These are phyloP conservation scores for Caenorhabditis zanzibari DNA, from an alignment of 2,888 invertebrate species.

Conservation along the genomic window DNA sequence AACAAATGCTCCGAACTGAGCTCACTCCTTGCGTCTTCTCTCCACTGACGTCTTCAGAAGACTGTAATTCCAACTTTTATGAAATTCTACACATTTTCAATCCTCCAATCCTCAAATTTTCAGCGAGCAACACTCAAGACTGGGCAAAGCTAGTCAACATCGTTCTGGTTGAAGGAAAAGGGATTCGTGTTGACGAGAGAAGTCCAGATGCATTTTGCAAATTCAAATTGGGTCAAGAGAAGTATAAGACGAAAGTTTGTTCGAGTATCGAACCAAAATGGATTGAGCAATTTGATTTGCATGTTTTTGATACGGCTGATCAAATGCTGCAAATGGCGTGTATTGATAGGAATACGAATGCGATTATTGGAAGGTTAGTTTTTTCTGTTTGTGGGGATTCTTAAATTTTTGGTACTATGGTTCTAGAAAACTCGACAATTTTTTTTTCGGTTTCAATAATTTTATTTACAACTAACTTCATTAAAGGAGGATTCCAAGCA, in stretches of 20 bases:
- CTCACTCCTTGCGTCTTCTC: background rate
- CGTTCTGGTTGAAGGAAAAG: slow-evolving; percentile 95
- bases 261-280: slow-evolving; percentile 93
- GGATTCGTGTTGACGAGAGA: slow-evolving; percentile 89
- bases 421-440: too few relatives aligned
- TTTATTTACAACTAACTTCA: too few relatives aligned
- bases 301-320: slow-evolving; percentile 94
- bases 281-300: slow-evolving; percentile 97
- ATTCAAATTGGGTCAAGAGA: slow-evolving; percentile 97
- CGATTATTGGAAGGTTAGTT: slow-evolving; percentile 90
- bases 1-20: background rate
- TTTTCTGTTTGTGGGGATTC: background rate
- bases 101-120: background rate
- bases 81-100: background rate
- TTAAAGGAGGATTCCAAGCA: too few relatives aligned
- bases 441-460: too few relatives aligned
- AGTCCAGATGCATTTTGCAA: slow-evolving; percentile 90
- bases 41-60: background rate
- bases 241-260: slow-evolving; percentile 93
- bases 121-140: slow-evolving; percentile 87
- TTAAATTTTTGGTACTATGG: too few relatives aligned
- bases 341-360: slow-evolving; percentile 92
- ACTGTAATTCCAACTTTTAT: background rate
- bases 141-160: slow-evolving; percentile 98
- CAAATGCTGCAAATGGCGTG: slow-evolving; percentile 94